Evolutionary conservation across 2,888 invertebrate genomes (phyloP).

Genomic region (Arctia plantaginis): DNA sequence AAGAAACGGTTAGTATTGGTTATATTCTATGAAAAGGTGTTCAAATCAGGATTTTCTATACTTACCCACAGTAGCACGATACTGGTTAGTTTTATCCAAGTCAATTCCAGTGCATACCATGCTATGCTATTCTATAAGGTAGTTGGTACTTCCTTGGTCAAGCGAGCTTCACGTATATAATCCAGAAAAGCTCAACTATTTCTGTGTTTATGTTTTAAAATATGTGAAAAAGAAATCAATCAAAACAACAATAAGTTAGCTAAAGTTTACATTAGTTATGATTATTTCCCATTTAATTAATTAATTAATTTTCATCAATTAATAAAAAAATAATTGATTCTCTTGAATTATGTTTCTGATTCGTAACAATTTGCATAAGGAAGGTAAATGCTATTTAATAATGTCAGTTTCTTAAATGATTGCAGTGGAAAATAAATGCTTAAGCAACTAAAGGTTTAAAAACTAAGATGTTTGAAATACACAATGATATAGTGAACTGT

Average conservation of each 20-base stretch:
- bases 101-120: too few relatives aligned
- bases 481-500: background rate
- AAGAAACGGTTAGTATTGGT: background rate
- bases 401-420: background rate
- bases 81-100: too few relatives aligned
- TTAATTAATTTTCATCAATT: too few relatives aligned
- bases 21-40: background rate
- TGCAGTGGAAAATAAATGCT: background rate
- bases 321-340: too few relatives aligned
- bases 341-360: background rate
- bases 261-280: too few relatives aligned
- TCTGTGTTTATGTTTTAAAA: background rate
- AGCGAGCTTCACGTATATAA: too few relatives aligned
- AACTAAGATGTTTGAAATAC: background rate
- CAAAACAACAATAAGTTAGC: too few relatives aligned
- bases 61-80: background rate
- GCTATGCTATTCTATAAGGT: too few relatives aligned
- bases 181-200: background rate
- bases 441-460: background rate
- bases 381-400: background rate
- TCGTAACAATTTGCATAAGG: background rate
- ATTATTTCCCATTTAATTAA: too few relatives aligned
- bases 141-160: too few relatives aligned
- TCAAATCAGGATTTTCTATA: background rate
- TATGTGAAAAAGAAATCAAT: too few relatives aligned